phyloP scores from a whole-genome alignment of 2,797 vertebrate genomes.

The Enteromius radiatus region DNA sequence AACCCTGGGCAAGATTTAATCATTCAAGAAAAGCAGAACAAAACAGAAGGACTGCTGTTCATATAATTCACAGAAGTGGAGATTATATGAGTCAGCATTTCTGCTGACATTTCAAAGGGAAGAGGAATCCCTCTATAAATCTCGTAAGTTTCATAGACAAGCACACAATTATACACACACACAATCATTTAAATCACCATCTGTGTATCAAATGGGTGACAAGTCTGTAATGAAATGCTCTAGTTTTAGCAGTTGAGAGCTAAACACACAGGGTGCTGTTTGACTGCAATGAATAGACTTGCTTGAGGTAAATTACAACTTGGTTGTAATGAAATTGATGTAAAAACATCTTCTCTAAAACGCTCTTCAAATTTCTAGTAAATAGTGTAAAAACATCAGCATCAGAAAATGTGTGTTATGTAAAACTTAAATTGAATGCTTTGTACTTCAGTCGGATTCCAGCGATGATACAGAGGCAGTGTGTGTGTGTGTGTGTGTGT shows the following conservation, averaged over 20 bases:
- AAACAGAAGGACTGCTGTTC: constrained; percentile 11
- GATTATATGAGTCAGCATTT: neutral
- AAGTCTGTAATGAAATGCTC: neutral
- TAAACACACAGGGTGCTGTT: neutral
- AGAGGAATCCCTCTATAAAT: constrained; percentile 9
- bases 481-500: no score
- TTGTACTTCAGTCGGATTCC: no score
- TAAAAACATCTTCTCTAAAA: neutral
- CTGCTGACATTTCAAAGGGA: constrained; percentile 13
- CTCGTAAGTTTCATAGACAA: neutral
- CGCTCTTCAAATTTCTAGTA: neutral
- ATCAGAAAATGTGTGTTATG: neutral
- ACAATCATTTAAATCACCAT: constrained; percentile 1
- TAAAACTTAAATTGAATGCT: neutral
- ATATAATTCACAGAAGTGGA: constrained; percentile 10
- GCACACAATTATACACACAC: neutral
- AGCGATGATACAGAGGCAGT: no score
- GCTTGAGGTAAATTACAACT: neutral
- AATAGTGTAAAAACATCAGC: neutral
- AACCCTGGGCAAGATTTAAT: constrained; percentile 9
- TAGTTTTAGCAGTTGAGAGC: neutral
- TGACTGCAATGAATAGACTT: neutral
- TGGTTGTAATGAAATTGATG: neutral
- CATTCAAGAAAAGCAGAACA: neutral
- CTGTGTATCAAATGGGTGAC: constrained; percentile 10